A percentile compares a stretch with the other conserved stretches of the same genome.
These are phyloP conservation scores for Harpagoxenus sublaevis DNA, from an alignment of 2,888 invertebrate genomes.

Conservation along the genomic window DNA sequence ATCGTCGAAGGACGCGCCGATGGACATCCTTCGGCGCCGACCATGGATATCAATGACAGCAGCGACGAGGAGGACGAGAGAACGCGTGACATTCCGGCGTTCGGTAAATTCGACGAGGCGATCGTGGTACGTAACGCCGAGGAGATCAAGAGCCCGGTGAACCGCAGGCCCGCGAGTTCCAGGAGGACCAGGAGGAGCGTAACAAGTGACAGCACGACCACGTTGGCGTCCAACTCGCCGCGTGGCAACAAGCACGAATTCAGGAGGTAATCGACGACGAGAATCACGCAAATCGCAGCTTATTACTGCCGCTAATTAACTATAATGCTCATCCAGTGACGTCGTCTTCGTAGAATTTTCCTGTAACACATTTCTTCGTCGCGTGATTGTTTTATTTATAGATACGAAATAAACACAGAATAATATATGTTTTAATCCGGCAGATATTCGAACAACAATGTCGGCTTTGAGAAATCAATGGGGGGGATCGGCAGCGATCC, in stretches of 20 bases:
- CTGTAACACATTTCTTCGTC: not conserved
- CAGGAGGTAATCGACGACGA: conserved; percentile 60
- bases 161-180: conserved; percentile 72
- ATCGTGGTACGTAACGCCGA: conserved; percentile 88
- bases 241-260: conserved; percentile 68
- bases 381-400: not conserved
- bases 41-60: conserved; percentile 70
- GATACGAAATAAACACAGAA: not conserved
- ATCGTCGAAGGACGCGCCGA: conserved; percentile 41
- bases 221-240: conserved; percentile 74
- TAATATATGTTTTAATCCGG: not conserved
- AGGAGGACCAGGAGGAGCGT: conserved; percentile 60
- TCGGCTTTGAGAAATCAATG: conserved; percentile 65
- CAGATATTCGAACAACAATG: conserved; percentile 60
- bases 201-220: conserved; percentile 47
- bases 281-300: not conserved
- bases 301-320: not conserved
- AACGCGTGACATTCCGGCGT: conserved; percentile 75
- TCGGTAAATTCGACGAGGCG: conserved; percentile 87
- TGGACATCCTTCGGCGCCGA: conserved; percentile 7
- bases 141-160: conserved; percentile 88
- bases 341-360: not conserved
- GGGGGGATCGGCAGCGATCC: conserved; percentile 80
- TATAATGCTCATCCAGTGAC: not conserved
- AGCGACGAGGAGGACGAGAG: conserved; percentile 71